Base-by-base conservation (phyloP, 2,797 vertebrate genomes). In the Syngnathus rostellatus region DNA sequence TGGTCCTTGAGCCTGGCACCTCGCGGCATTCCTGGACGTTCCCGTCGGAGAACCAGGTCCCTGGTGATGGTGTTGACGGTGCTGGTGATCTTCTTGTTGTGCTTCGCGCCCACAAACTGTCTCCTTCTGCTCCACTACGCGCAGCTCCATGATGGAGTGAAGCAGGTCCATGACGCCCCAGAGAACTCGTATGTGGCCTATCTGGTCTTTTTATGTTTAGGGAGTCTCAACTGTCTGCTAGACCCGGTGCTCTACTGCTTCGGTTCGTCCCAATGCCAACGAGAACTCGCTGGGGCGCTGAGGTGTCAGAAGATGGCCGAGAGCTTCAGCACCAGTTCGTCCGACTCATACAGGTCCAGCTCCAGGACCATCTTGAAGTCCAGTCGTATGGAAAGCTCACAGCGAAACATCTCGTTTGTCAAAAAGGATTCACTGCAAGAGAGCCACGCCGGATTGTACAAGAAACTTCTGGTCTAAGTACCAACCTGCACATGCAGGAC, bases 191-290 rank as follows among this genome's bases (percentile, higher is more conserved):
- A 97, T 66, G 89, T 86, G 0, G 83, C 82, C 21, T 98, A 97
- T 55, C 87, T 97, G 54, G 77, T 97, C 19, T 93, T 89, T 41
- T 68, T 93, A 82, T 95, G 93, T 48, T 46, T 95, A 73, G 94
- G 94, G 59, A 97, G 94, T 46, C 0, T 94, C 55, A 98, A 90
- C 86, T 94, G 94, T 68, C 91, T 93, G 68, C 84, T 98, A 38
- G 95, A 98, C 21, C 96, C 95, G 2, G 63, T 98, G 54, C 81
- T 97, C 74, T 98, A 97, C 79, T 98, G 94, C 77, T 96, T 93
- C 0, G 94, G 93, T 5, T 97, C 95, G 4, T 96, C 93, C 0
- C 93, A 95, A 72, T 97, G 93, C 86, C 93, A 93, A 85, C 89
- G 77, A 39, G 81, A 94, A 65, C 83, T 98, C 6, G 80, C 71